A percentile compares a stretch with the other conserved stretches of the same genome.
These are phyloP conservation scores for Tetanocera ferruginea DNA, from an alignment of 2,888 invertebrate species.

Conservation along the genomic window DNA sequence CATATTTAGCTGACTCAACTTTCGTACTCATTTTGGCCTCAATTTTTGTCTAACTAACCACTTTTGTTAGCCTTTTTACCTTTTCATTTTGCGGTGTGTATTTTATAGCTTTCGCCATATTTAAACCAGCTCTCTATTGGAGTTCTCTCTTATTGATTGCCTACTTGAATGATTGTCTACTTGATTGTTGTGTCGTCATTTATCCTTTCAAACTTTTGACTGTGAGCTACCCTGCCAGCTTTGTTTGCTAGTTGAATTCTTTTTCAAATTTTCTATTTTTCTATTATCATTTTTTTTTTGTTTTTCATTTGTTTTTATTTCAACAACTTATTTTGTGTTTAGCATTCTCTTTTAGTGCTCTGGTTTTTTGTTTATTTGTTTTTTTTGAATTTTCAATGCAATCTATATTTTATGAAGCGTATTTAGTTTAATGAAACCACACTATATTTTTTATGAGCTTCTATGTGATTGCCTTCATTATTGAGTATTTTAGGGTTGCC, in stretches of 20 bases:
- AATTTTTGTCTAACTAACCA: neutral
- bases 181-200: neutral
- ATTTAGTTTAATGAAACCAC: constrained; percentile 35
- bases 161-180: neutral
- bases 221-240: neutral
- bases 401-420: constrained; percentile 33
- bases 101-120: neutral
- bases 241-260: neutral
- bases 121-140: neutral
- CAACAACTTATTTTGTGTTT: neutral
- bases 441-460: neutral
- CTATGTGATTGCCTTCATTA: neutral
- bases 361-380: neutral
- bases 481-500: neutral
- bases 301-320: neutral
- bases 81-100: neutral
- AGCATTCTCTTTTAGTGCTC: neutral
- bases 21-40: neutral
- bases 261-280: neutral
- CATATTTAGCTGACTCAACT: neutral
- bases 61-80: neutral
- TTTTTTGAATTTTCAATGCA: neutral
- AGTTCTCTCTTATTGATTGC: neutral
- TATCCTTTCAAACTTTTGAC: neutral
- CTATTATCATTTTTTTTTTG: neutral